Conservation (phyloP, 2,888 invertebrate genomes). For the Volucella bombylans region DNA sequence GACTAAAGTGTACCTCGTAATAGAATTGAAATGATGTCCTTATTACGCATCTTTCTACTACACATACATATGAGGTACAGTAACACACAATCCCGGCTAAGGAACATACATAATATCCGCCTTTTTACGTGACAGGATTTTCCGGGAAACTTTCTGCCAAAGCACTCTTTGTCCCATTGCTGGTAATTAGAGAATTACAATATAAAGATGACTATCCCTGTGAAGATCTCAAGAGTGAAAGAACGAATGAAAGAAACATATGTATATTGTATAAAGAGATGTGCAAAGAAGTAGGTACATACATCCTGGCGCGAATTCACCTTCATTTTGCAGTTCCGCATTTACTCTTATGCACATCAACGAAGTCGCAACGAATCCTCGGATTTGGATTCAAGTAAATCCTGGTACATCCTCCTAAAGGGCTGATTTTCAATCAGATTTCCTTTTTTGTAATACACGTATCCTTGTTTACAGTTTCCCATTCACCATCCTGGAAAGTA, state of each 20-base stretch:
- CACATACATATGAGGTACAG: neutral
- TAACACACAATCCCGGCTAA: neutral
- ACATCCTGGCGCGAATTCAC: neutral
- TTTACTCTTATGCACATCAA: neutral
- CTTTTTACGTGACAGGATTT: neutral
- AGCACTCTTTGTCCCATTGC: conserved; percentile 10
- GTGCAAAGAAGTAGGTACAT: neutral
- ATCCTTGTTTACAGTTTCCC: neutral
- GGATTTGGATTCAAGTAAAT: neutral
- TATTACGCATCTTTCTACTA: neutral
- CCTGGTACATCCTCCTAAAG: neutral
- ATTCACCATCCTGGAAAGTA: neutral
- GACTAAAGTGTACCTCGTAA: neutral
- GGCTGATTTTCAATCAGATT: conserved; percentile 20
- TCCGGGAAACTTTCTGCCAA: conserved; percentile 1
- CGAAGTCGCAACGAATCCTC: neutral
- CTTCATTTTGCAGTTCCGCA: neutral
- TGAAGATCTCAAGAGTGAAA: too few relatives aligned
- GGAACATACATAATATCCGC: neutral
- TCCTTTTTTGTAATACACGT: neutral
- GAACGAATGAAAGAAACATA: neutral
- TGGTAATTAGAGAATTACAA: conserved; percentile 53
- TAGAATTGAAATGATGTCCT: conserved; percentile 15
- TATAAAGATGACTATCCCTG: conserved; percentile 4
- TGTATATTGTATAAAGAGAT: neutral